Percentiles rank a stretch among this genome's conserved stretches.
phyloP scores from a whole-genome alignment of 2,797 vertebrate species.

The Agapornis canus region DNA sequence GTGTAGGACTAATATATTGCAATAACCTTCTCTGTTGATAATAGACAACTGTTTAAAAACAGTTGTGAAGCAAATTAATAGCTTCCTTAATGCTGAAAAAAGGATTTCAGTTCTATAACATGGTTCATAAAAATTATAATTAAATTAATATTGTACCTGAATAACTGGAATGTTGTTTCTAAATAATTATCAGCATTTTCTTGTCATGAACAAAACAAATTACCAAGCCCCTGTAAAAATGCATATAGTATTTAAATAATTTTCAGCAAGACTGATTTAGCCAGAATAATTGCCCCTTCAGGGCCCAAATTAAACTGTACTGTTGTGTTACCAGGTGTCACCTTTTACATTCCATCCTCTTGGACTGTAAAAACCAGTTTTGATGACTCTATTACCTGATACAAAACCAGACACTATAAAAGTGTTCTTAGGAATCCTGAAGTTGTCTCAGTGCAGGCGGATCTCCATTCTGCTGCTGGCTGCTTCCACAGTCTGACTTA shows the following conservation, averaged over 20 bases:
- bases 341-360: neutral
- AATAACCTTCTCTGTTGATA: neutral
- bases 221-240: neutral
- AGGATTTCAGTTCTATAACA: neutral
- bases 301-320: neutral
- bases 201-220: neutral
- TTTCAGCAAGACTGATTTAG: slow-evolving; percentile 11
- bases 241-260: neutral
- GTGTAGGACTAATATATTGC: neutral
- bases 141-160: neutral
- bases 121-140: neutral
- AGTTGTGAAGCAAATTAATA: neutral
- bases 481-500: neutral
- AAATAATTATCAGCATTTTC: neutral
- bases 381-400: slow-evolving; percentile 6
- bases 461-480: neutral
- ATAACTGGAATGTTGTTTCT: neutral
- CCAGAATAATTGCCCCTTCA: neutral
- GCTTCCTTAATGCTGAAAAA: neutral
- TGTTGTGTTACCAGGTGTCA: neutral
- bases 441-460: neutral
- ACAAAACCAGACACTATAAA: neutral
- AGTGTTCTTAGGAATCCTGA: neutral
- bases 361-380: slow-evolving; percentile 17
- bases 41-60: neutral